phyloP scores from a whole-genome alignment of 2,797 vertebrate species.

The Argya squamiceps region DNA sequence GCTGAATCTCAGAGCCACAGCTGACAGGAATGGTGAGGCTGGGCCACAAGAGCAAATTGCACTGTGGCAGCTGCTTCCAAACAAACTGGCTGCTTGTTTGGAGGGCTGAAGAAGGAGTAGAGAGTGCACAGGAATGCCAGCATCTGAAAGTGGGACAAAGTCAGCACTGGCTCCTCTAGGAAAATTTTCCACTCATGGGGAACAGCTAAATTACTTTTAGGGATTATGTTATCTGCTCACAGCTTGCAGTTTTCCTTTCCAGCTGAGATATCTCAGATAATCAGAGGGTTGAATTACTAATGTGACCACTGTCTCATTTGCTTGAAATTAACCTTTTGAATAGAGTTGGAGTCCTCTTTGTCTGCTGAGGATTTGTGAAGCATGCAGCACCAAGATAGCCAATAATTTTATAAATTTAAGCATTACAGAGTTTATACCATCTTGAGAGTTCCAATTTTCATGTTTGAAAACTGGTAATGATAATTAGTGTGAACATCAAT shows the following conservation, averaged over 20 bases:
- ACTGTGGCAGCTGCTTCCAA: not conserved
- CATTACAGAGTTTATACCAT: not conserved
- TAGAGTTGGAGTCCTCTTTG: not conserved
- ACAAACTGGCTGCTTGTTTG: not conserved
- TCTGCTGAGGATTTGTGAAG: not conserved
- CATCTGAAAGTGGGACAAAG: not conserved
- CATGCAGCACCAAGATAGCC: not conserved
- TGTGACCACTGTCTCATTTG: not conserved
- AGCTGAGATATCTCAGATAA: not conserved
- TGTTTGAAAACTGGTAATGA: not conserved
- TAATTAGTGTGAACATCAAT: not conserved
- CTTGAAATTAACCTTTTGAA: not conserved
- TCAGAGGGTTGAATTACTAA: not conserved
- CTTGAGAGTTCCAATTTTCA: not conserved
- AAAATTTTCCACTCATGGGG: not conserved
- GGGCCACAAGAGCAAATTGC: accelerated
- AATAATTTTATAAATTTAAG: not conserved
- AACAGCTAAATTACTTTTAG: not conserved
- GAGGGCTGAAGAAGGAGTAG: not conserved
- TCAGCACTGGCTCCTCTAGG: not conserved
- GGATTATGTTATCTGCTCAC: not conserved
- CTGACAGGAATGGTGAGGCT: not conserved
- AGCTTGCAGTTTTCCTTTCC: not conserved
- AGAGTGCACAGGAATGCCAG: not conserved
- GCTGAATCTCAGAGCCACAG: not conserved